Conservation (phyloP, 2,113 vertebrate genomes). For the Lepus timidus region DNA sequence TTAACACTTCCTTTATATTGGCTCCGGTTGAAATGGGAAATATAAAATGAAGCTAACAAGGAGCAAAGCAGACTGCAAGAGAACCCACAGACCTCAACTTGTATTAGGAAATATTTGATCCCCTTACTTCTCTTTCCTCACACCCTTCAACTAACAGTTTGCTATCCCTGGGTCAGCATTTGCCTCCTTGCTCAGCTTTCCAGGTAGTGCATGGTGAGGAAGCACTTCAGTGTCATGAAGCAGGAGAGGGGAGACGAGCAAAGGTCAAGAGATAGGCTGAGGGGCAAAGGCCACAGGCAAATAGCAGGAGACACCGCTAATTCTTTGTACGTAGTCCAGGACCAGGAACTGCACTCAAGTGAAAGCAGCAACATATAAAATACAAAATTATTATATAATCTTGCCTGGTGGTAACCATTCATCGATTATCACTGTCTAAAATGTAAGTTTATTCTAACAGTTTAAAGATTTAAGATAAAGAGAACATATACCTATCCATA, state of each 20-base stretch:
- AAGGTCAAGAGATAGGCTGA: neutral
- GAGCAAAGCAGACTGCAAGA: neutral
- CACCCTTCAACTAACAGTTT: neutral
- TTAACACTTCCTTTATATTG: neutral
- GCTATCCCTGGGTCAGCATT: too few species aligned
- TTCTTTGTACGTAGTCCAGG: neutral
- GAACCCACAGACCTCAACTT: neutral
- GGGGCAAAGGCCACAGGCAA: rapidly evolving
- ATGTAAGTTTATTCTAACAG: neutral
- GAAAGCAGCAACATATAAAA: neutral
- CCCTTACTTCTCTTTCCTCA: neutral
- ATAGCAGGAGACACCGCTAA: neutral
- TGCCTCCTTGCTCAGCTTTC: neutral
- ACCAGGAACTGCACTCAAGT: neutral
- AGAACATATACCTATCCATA: neutral
- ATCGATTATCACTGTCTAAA: neutral
- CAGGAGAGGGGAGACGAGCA: neutral
- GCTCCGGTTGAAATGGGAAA: neutral
- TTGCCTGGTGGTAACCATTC: neutral
- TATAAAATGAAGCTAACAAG: neutral
- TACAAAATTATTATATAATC: neutral
- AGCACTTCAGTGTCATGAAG: neutral
- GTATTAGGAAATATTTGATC: neutral
- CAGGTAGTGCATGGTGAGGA: neutral
- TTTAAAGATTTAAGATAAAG: neutral